phyloP scores from a whole-genome alignment of 2,113 vertebrate species.

The Burhinus bistriatus region DNA sequence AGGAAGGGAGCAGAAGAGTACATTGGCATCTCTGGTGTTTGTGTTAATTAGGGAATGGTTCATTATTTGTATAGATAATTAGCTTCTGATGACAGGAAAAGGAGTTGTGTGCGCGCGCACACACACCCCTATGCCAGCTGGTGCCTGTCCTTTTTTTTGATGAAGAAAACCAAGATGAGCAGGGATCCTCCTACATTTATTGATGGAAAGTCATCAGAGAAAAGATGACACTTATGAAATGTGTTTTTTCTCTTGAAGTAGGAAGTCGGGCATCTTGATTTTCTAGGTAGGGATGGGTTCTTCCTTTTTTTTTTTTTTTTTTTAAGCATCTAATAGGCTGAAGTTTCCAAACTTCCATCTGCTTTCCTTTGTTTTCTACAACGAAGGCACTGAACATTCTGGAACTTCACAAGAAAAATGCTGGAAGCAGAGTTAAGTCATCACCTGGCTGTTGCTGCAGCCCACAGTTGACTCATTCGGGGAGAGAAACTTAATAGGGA shows the following conservation, averaged over 20 bases:
- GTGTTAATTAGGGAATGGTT: not conserved
- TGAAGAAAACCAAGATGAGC: not conserved
- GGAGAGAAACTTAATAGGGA: not conserved
- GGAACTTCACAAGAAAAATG: too few species aligned
- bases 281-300: not conserved
- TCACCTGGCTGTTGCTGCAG: too few species aligned
- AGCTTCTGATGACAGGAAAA: not conserved
- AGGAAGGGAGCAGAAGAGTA: not conserved
- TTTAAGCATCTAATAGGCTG: not conserved
- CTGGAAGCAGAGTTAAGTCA: too few species aligned
- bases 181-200: not conserved
- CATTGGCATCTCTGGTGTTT: not conserved
- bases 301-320: too few species aligned
- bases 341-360: not conserved
- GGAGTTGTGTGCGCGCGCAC: fast-evolving
- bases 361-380: not conserved
- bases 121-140: not conserved
- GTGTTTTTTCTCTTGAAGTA: not conserved
- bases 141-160: not conserved
- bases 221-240: not conserved
- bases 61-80: not conserved
- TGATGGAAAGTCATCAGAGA: not conserved
- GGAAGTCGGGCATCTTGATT: not conserved
- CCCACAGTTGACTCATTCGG: not conserved
- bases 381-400: too few species aligned